Percentiles rank a stretch among this genome's conserved stretches.
These are phyloP conservation scores for Melipona bicolor DNA, from an alignment of 2,888 invertebrate species.

Conservation along the genomic window DNA sequence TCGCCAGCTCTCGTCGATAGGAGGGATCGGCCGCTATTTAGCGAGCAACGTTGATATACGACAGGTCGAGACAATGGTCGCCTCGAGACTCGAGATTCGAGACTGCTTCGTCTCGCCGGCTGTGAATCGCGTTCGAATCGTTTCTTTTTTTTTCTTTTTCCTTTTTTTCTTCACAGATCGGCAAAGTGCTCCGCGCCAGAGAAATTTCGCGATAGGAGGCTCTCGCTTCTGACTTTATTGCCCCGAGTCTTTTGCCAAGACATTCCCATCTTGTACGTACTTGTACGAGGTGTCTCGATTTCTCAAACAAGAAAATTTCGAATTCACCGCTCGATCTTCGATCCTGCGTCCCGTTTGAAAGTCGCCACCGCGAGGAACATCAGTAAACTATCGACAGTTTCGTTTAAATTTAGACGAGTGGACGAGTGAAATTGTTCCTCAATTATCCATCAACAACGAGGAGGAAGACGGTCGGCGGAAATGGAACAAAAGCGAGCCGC, in stretches of 20 bases:
- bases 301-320: background rate
- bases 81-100: background rate
- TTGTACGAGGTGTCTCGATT: background rate
- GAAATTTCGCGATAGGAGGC: background rate
- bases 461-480: constrained; percentile 21
- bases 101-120: background rate
- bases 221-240: background rate
- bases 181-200: background rate
- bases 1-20: constrained; percentile 12
- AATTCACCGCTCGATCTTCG: background rate
- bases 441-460: constrained; percentile 20
- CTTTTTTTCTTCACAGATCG: background rate
- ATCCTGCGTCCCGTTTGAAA: background rate
- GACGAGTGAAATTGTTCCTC: constrained; percentile 9
- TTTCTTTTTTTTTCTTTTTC: no score
- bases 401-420: constrained; percentile 20
- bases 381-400: constrained; percentile 24
- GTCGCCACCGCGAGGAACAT: background rate
- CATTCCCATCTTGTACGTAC: no score
- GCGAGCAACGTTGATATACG: constrained; percentile 23
- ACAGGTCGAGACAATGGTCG: constrained; percentile 29
- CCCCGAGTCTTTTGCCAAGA: background rate
- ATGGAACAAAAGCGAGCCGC: constrained; percentile 50
- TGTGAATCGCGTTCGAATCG: background rate
- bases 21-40: constrained; percentile 24